Conservation (phyloP, 2,797 vertebrate genomes). For the Ptychadena robeensis region DNA sequence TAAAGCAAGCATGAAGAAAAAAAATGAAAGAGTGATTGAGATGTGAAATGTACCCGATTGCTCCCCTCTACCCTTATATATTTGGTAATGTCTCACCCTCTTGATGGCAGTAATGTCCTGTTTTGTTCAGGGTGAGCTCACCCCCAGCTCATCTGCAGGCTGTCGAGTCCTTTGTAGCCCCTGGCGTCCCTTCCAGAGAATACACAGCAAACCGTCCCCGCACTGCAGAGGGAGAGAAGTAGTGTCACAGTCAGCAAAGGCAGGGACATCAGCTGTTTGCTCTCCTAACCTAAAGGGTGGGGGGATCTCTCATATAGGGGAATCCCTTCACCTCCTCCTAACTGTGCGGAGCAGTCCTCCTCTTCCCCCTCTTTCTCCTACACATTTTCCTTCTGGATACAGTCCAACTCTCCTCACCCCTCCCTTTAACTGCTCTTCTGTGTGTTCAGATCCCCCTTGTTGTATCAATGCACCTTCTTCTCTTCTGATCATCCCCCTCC, state of each 20-base stretch:
- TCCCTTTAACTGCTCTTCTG: constrained; percentile 36
- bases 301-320: constrained; percentile 30
- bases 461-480: constrained; percentile 37
- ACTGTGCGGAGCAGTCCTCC: constrained; percentile 3
- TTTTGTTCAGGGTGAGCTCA: constrained; percentile 5
- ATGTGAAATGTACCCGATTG: background rate
- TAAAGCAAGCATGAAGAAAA: background rate
- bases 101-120: constrained; percentile 30
- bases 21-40: background rate
- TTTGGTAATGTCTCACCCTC: constrained; percentile 45
- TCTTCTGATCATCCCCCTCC: constrained; percentile 14
- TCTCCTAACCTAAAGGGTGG: constrained; percentile 16
- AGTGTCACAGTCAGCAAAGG: constrained; percentile 50
- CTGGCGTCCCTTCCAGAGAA: constrained; percentile 50
- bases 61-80: background rate
- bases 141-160: constrained; percentile 43
- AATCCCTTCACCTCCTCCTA: constrained; percentile 40
- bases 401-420: constrained; percentile 38
- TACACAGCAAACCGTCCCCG: constrained; percentile 47
- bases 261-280: constrained; percentile 46
- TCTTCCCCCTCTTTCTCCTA: constrained; percentile 6
- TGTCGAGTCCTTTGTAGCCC: constrained; percentile 37
- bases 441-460: constrained; percentile 11
- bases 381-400: constrained; percentile 23
- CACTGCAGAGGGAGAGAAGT: constrained; percentile 58